A percentile compares a stretch with the other conserved stretches of the same genome.
These are phyloP conservation scores for Lytechinus pictus DNA, from an alignment of 35 echinoderm and acorn worm genomes.

Conservation along the genomic window DNA sequence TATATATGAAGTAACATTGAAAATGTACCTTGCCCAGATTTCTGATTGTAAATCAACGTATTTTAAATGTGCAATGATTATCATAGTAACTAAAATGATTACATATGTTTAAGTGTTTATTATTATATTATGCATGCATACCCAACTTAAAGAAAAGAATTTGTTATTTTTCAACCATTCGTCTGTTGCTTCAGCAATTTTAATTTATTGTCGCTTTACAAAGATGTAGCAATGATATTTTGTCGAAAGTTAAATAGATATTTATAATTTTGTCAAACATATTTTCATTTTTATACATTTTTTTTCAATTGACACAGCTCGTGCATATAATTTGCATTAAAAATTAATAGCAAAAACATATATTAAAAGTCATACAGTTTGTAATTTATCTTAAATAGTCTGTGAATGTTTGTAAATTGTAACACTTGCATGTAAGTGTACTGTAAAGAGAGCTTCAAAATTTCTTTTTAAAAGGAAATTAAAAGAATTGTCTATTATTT, in stretches of 20 bases:
- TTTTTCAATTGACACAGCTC: slow-evolving; percentile 21
- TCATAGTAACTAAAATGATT: slow-evolving; percentile 14
- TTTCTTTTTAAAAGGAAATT: slow-evolving; percentile 43
- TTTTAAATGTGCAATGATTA: slow-evolving; percentile 20
- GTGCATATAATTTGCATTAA: slow-evolving; percentile 41
- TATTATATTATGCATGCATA: slow-evolving; percentile 6
- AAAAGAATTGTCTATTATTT: slow-evolving; percentile 48
- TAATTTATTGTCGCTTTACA: slow-evolving; percentile 27
- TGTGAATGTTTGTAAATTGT: slow-evolving; percentile 48
- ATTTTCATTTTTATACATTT: slow-evolving; percentile 38
- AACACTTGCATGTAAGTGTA: slow-evolving; percentile 43
- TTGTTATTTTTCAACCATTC: background rate
- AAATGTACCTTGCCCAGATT: slow-evolving; percentile 11
- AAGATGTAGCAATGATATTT: background rate
- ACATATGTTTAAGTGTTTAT: background rate
- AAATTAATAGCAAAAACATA: slow-evolving; percentile 29
- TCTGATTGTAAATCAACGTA: background rate
- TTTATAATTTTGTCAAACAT: slow-evolving; percentile 11
- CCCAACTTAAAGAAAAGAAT: background rate
- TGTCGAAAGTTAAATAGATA: background rate
- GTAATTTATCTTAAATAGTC: slow-evolving; percentile 43
- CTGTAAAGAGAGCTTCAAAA: slow-evolving; percentile 45
- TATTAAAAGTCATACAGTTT: slow-evolving; percentile 10
- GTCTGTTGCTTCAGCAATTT: background rate
- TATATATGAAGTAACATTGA: background rate